Conservation (phyloP, 2,888 invertebrate species). For the Ectemnius cavifrons region DNA sequence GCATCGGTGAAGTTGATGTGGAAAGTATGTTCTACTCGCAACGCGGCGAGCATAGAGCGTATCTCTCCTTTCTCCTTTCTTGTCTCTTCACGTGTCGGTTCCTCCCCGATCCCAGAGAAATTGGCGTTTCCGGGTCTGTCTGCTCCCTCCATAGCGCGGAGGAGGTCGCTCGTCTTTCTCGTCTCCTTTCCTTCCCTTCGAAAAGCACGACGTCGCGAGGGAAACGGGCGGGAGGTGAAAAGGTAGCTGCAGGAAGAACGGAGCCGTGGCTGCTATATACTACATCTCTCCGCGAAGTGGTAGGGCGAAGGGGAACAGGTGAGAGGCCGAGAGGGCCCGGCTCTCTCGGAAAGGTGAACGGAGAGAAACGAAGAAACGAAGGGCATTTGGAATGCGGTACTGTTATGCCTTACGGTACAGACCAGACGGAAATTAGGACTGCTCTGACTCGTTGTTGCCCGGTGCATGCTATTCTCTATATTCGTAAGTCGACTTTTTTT, state of each 20-base stretch:
- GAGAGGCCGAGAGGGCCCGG: conserved; percentile 63
- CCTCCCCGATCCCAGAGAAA: conserved; percentile 57
- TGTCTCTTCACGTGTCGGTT: conserved; percentile 56
- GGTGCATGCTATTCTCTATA: conserved; percentile 39
- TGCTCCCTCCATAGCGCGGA: conserved; percentile 29
- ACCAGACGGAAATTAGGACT: conserved; percentile 76
- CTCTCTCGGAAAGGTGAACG: conserved; percentile 67
- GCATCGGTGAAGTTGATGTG: not conserved
- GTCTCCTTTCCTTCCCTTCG: conserved; percentile 50
- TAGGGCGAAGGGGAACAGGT: conserved; percentile 68
- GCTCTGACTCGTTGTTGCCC: conserved; percentile 53
- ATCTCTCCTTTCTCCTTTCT: conserved; percentile 57
- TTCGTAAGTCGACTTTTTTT: conserved; percentile 22
- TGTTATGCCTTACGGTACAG: conserved; percentile 77
- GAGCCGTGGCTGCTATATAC: conserved; percentile 31
- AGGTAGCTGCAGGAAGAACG: conserved; percentile 42
- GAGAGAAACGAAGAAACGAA: conserved; percentile 72
- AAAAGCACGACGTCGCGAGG: conserved; percentile 37
- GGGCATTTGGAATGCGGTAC: conserved; percentile 76
- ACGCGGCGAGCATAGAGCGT: conserved; percentile 20
- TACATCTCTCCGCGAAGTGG: conserved; percentile 39
- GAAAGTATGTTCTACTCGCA: not conserved
- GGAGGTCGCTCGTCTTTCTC: conserved; percentile 40
- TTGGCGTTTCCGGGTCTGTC: conserved; percentile 66
- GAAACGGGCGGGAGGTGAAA: conserved; percentile 38